These are phyloP conservation scores for Stichodactyla helianthus DNA, from an alignment of 64 coral and sea anemone genomes.

Conservation along the genomic window DNA sequence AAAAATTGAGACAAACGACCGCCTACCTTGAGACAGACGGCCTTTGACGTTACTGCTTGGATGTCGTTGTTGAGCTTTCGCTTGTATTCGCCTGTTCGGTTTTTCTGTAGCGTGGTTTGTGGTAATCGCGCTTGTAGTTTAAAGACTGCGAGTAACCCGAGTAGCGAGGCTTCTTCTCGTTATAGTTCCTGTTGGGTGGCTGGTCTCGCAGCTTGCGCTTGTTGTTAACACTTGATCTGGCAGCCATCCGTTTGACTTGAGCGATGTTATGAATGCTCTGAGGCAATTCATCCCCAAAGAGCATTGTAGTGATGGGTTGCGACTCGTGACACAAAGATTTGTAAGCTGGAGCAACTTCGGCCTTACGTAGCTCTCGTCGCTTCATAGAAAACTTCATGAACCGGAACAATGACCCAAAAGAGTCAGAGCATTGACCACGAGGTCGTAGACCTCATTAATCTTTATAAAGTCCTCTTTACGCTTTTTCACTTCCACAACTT, in stretches of 20 bases:
- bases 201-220: slow-evolving; percentile 2
- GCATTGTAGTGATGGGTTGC: slow-evolving; percentile 23
- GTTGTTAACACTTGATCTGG: not conserved
- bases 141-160: not conserved
- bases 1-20: slow-evolving; percentile 37
- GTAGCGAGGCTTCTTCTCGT: not conserved
- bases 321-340: slow-evolving; percentile 35
- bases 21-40: slow-evolving; percentile 44
- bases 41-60: not conserved
- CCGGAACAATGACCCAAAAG: slow-evolving; percentile 45
- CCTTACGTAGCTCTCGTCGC: slow-evolving; percentile 20
- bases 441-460: slow-evolving; percentile 20
- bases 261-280: slow-evolving; percentile 27
- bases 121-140: slow-evolving; percentile 7
- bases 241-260: slow-evolving; percentile 25
- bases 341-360: slow-evolving; percentile 27
- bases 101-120: not conserved
- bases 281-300: slow-evolving; percentile 43
- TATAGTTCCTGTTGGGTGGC: not conserved
- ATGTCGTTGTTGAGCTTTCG: not conserved
- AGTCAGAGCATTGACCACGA: slow-evolving; percentile 35
- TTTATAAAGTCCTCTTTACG: slow-evolving; percentile 6
- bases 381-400: slow-evolving; percentile 59
- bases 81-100: not conserved
- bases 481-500: slow-evolving; percentile 22